Evolutionary conservation across 2,888 invertebrate genomes (phyloP).

Genomic region (Dynastes grantii): DNA sequence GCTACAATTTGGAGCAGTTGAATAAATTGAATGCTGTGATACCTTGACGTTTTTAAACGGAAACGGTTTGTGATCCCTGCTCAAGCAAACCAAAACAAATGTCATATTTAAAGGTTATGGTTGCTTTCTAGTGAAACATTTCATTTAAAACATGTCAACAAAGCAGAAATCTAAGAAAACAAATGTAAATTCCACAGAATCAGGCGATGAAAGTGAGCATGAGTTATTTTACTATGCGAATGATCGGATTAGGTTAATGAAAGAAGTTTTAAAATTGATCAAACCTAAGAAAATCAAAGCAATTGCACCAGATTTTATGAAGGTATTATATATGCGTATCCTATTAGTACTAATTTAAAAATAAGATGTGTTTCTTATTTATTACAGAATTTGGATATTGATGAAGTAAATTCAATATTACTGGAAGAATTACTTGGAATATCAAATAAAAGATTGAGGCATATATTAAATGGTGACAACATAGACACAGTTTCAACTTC

Average conservation of each 20-base stretch:
- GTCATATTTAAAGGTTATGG: too few species aligned
- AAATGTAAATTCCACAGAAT: constrained; percentile 45
- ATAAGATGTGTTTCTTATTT: too few species aligned
- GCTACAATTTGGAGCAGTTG: too few species aligned
- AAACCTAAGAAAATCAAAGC: constrained; percentile 68
- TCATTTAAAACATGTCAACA: constrained; percentile 22
- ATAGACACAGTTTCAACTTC: constrained; percentile 67
- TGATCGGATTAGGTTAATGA: constrained; percentile 69
- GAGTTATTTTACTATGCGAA: constrained; percentile 67
- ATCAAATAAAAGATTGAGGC: constrained; percentile 68
- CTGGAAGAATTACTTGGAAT: constrained; percentile 70
- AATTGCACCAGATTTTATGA: constrained; percentile 68
- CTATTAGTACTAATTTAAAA: too few species aligned
- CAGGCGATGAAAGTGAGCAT: constrained; percentile 65
- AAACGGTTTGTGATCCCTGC: too few species aligned
- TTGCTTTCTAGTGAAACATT: too few species aligned
- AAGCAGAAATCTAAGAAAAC: constrained; percentile 41
- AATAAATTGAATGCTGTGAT: too few species aligned
- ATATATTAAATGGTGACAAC: constrained; percentile 67
- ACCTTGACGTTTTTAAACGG: too few species aligned
- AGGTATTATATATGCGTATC: constrained; percentile 58
- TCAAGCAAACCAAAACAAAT: too few species aligned
- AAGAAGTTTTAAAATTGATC: constrained; percentile 68
- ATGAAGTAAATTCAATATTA: constrained; percentile 69
- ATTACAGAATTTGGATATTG: constrained; percentile 64